These are phyloP conservation scores for Pluvialis apricaria DNA, from an alignment of 2,113 vertebrate genomes.

Conservation along the genomic window DNA sequence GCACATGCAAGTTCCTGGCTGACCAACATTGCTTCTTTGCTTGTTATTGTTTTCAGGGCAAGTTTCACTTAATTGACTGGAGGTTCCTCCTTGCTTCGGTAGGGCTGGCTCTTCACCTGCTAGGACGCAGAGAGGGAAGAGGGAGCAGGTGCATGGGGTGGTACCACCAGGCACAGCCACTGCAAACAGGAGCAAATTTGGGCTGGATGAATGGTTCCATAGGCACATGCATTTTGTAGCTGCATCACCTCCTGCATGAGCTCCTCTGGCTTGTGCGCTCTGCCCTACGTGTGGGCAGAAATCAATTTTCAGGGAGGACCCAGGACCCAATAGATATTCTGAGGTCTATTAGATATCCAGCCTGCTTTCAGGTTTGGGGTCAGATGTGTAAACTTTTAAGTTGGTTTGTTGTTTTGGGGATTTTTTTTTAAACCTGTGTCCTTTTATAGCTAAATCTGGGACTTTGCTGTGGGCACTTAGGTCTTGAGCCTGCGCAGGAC, in stretches of 20 bases:
- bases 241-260: fast-evolving
- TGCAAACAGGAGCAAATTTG: background rate
- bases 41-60: background rate
- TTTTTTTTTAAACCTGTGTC: background rate
- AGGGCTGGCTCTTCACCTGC: background rate
- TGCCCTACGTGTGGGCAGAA: background rate
- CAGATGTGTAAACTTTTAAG: background rate
- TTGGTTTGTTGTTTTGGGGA: background rate
- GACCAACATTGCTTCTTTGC: fast-evolving
- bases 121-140: fast-evolving
- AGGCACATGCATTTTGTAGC: fast-evolving
- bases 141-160: background rate
- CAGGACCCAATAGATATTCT: background rate
- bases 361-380: background rate
- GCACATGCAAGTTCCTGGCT: background rate
- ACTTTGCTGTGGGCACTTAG: fast-evolving
- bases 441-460: background rate
- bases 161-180: background rate
- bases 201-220: fast-evolving
- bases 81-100: background rate
- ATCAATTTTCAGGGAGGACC: background rate
- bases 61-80: fast-evolving
- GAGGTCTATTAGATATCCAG: background rate
- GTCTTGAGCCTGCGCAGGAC: too few relatives aligned
- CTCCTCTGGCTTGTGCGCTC: background rate